Percentiles rank a stretch among this genome's conserved stretches.
These are phyloP conservation scores for Nomada hirtipes DNA, from an alignment of 2,888 invertebrate genomes.

Conservation along the genomic window DNA sequence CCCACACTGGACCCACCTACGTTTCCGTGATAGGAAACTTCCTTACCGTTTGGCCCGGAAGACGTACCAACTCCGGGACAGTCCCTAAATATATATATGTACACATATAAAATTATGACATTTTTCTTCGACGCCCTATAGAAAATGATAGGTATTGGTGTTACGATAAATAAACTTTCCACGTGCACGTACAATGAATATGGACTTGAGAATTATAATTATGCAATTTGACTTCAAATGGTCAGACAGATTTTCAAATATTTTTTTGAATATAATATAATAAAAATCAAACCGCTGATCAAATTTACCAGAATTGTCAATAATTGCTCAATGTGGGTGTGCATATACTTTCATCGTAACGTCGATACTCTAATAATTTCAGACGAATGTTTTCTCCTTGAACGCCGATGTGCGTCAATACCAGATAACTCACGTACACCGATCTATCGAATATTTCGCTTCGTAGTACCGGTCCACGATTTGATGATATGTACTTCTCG, in stretches of 20 bases:
- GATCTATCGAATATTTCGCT: constrained; percentile 21
- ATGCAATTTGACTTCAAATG: no score
- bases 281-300: background rate
- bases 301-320: background rate
- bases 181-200: no score
- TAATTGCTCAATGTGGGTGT: background rate
- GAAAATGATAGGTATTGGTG: background rate
- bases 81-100: constrained; percentile 73
- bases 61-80: constrained; percentile 82
- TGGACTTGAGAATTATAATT: no score
- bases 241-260: no score
- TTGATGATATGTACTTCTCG: background rate
- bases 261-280: background rate
- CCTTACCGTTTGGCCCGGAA: constrained; percentile 80
- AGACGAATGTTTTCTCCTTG: background rate
- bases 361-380: background rate
- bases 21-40: constrained; percentile 80
- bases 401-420: background rate
- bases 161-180: background rate
- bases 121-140: background rate
- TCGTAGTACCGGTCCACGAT: background rate
- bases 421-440: background rate
- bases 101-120: constrained; percentile 23
- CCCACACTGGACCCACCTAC: constrained; percentile 80
- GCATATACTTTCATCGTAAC: constrained; percentile 14